Conservation (phyloP, 2,797 vertebrate genomes). For the Taenioides sp. region DNA sequence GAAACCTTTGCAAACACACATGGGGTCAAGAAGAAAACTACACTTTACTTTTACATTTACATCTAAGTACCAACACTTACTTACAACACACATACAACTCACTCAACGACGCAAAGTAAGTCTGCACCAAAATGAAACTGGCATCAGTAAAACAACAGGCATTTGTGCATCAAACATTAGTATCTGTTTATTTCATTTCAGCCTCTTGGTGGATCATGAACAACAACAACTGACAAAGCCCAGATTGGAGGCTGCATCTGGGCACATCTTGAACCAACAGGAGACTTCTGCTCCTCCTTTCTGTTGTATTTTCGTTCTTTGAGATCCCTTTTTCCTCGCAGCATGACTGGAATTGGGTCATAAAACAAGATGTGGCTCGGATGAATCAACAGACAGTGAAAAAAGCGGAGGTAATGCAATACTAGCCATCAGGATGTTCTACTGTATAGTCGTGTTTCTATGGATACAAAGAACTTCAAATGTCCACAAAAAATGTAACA, state of each 20-base stretch:
- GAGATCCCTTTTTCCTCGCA: slow-evolving; percentile 40
- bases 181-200: slow-evolving; percentile 58
- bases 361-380: slow-evolving; percentile 23
- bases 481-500: background rate
- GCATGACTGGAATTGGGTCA: slow-evolving; percentile 55
- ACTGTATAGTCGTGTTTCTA: slow-evolving; percentile 4
- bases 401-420: slow-evolving; percentile 38
- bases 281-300: slow-evolving; percentile 26
- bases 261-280: slow-evolving; percentile 27
- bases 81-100: too few species aligned
- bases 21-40: too few species aligned
- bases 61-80: too few species aligned
- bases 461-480: background rate
- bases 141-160: background rate
- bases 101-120: background rate
- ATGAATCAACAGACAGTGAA: slow-evolving; percentile 30
- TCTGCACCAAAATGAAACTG: background rate
- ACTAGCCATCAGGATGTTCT: slow-evolving; percentile 38
- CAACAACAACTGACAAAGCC: slow-evolving; percentile 85
- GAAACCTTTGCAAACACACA: background rate
- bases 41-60: too few species aligned
- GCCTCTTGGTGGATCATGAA: slow-evolving; percentile 95
- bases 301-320: slow-evolving; percentile 35
- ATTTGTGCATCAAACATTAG: slow-evolving; percentile 11
- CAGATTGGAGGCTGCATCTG: slow-evolving; percentile 19